Conservation (phyloP, 2,797 vertebrate species). For the Lophius americanus region DNA sequence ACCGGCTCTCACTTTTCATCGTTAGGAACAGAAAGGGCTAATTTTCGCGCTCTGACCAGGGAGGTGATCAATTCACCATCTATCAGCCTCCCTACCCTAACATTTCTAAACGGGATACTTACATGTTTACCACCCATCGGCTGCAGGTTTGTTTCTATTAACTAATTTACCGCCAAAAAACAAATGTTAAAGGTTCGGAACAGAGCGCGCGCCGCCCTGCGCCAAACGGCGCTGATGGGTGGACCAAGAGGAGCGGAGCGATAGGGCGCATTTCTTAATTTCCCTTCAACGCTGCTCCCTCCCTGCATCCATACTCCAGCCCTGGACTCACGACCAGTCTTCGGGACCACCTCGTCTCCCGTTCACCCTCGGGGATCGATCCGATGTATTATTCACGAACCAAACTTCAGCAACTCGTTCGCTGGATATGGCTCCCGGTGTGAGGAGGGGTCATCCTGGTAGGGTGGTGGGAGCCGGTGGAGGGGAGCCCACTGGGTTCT, state of each 20-base stretch:
- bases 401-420: conserved; percentile 77
- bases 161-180: conserved; percentile 24
- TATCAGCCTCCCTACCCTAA: background rate
- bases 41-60: conserved; percentile 39
- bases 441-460: conserved; percentile 74
- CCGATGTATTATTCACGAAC: conserved; percentile 83
- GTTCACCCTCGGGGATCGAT: conserved; percentile 67
- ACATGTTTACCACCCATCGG: background rate
- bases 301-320: conserved; percentile 32
- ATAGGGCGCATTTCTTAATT: conserved; percentile 67
- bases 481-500: conserved; percentile 58
- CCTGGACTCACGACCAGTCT: conserved; percentile 70
- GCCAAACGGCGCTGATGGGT: conserved; percentile 72
- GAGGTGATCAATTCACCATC: background rate
- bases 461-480: conserved; percentile 51
- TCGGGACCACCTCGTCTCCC: conserved; percentile 57
- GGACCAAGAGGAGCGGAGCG: conserved; percentile 68
- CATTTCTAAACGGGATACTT: background rate
- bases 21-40: conserved; percentile 23
- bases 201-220: conserved; percentile 67
- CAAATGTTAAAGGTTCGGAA: conserved; percentile 55
- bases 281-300: conserved; percentile 53
- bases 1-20: conserved; percentile 27
- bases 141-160: conserved; percentile 1
- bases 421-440: conserved; percentile 82